Evolutionary conservation across 2,797 vertebrate genomes (phyloP), one percentile per base, ranked within the genome.

Genomic region (Falco berigora): DNA sequence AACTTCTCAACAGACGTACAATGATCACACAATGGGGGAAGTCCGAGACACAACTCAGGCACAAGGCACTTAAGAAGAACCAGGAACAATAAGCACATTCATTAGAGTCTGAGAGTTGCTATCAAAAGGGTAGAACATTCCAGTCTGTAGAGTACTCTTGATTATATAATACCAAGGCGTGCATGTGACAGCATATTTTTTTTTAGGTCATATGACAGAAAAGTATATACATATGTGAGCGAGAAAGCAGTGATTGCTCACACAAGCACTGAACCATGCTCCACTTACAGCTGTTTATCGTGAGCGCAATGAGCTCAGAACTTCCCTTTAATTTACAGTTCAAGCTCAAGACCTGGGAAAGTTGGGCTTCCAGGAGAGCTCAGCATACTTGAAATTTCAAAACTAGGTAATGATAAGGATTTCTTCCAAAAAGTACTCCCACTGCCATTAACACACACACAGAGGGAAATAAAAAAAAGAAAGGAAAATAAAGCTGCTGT

Each of bases 11-110:
- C 24, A 53, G 56, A 40, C 40, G 52, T 42, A 46, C 81, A 74
- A n/a, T 2, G 6, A 22, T 17, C 27, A 11, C 1, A 3, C 14
- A 47, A 0, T 0, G 8, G 4, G 44, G 38, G 34, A 59, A 36
- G 23, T 20, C 42, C 1, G 16, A 61, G 82, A 40, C 2, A 14
- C 42, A 80, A 58, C 8, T 19, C 11, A 7, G 49, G 21, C 25
- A 18, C 44, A 56, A 63, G 17, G 47, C 9, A 17, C 25, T 22
- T 4, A 19, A 22, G 18, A 52, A 61, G 53, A 18, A 17, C 8
- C 5, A 28, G 10, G 5, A 8, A 72, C 14, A 55, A 30, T 6
- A 4, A 1, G 0, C 0, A 0, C 1, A 0, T 32, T 19, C 53
- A 8, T 9, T 13, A 2, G 16, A 53, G 88, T 20, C 6, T 5